These are phyloP conservation scores for Trimorus sp. DNA, from an alignment of 2,888 invertebrate genomes.

Conservation along the genomic window DNA sequence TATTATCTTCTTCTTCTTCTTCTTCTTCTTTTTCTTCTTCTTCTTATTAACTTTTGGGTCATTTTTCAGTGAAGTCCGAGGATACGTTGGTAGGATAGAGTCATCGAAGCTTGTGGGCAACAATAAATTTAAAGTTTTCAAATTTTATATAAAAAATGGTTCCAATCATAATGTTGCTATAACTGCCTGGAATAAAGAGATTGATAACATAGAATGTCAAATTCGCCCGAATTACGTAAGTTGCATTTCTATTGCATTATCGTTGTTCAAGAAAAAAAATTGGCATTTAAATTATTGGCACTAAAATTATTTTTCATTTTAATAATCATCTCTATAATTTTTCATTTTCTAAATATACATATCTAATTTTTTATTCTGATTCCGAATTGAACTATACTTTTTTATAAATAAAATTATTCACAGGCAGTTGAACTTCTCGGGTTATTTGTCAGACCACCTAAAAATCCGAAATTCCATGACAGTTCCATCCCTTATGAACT, in stretches of 20 bases:
- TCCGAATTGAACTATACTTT: background rate
- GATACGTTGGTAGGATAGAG: background rate
- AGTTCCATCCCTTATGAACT: background rate
- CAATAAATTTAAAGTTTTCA: background rate
- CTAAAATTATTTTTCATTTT: too few relatives aligned
- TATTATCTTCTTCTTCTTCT: background rate
- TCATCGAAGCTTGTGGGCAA: background rate
- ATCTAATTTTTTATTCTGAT: too few relatives aligned
- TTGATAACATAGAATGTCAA: background rate
- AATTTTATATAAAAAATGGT: constrained; percentile 3
- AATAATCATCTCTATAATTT: too few relatives aligned
- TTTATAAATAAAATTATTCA: background rate
- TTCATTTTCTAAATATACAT: too few relatives aligned
- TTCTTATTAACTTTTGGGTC: too few relatives aligned
- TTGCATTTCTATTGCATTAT: background rate
- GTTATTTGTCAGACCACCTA: background rate
- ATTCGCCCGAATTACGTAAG: background rate
- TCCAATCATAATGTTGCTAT: background rate
- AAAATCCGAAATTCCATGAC: background rate
- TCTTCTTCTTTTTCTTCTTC: background rate
- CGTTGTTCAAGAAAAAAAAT: too few relatives aligned
- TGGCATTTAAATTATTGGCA: too few relatives aligned
- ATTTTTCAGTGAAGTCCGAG: background rate
- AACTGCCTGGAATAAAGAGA: background rate
- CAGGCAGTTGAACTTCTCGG: background rate